Conservation (phyloP, 2,888 invertebrate genomes). For the Cordylochernes scorpioides region DNA sequence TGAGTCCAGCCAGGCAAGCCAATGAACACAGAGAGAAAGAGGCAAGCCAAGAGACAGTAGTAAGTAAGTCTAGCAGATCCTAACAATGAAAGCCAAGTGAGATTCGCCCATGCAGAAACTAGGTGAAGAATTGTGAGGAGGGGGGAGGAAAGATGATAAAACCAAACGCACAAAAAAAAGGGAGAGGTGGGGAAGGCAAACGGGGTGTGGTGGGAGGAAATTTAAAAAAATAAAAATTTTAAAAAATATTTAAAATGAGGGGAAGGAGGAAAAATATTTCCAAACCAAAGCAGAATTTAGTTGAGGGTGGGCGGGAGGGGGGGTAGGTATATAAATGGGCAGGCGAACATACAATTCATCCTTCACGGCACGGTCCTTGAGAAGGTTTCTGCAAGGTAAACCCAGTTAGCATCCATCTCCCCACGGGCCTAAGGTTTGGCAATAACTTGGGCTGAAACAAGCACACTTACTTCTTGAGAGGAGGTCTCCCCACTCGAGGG, state of each 20-base stretch:
- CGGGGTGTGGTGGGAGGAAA: background rate
- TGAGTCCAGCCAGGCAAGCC: too few relatives aligned
- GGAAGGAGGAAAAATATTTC: background rate
- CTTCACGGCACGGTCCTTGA: background rate
- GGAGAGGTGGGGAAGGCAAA: background rate
- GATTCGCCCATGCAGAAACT: background rate
- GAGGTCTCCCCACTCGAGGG: too few relatives aligned
- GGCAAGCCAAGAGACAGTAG: too few relatives aligned
- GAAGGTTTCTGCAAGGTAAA: background rate
- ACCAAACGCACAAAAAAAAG: background rate
- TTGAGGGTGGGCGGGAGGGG: too few relatives aligned
- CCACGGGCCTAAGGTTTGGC: background rate
- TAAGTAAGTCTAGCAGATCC: too few relatives aligned
- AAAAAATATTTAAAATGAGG: background rate
- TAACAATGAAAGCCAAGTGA: too few relatives aligned
- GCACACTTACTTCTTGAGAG: constrained; percentile 7
- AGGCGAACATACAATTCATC: constrained; percentile 1
- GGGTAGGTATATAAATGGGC: too few relatives aligned
- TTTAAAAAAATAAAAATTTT: background rate
- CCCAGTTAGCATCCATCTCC: background rate
- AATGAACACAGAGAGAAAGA: too few relatives aligned
- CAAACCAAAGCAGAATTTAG: too few relatives aligned
- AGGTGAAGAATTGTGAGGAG: too few relatives aligned
- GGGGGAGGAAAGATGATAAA: too few relatives aligned
- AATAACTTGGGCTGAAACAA: background rate